phyloP scores from a whole-genome alignment of 2,113 vertebrate genomes.

The Hylia prasina region DNA sequence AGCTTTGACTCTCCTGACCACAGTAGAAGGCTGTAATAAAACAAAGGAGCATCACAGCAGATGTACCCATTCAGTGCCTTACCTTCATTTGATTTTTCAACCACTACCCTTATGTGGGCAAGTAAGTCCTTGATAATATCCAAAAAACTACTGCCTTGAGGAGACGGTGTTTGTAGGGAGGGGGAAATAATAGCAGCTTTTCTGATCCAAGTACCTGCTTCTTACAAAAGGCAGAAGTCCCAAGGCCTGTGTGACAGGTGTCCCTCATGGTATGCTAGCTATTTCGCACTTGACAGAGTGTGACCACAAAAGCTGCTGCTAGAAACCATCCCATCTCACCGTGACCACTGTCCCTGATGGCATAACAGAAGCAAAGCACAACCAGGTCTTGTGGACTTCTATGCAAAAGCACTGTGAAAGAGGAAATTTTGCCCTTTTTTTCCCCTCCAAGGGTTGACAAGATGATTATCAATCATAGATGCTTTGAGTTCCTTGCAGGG shows the following conservation, averaged over 20 bases:
- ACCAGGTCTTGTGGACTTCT: background rate
- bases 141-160: background rate
- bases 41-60: background rate
- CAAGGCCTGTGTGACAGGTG: background rate
- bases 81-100: background rate
- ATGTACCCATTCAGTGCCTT: background rate
- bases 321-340: background rate
- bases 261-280: background rate
- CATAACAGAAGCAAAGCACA: background rate
- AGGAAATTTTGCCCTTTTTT: background rate
- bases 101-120: background rate
- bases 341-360: fast-evolving
- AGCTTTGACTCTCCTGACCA: background rate
- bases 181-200: background rate
- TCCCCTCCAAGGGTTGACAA: background rate
- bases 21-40: fast-evolving
- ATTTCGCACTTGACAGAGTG: background rate
- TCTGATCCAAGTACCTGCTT: background rate
- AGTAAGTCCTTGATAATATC: background rate
- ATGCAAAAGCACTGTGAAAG: background rate
- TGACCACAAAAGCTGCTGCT: background rate
- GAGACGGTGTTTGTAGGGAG: background rate
- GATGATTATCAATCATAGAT: background rate
- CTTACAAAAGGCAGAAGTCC: background rate
- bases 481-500: background rate